Percentiles rank a stretch among this genome's conserved stretches.
Conservation (phyloP, 2,888 invertebrate genomes). For the Conchocele bisecta region DNA sequence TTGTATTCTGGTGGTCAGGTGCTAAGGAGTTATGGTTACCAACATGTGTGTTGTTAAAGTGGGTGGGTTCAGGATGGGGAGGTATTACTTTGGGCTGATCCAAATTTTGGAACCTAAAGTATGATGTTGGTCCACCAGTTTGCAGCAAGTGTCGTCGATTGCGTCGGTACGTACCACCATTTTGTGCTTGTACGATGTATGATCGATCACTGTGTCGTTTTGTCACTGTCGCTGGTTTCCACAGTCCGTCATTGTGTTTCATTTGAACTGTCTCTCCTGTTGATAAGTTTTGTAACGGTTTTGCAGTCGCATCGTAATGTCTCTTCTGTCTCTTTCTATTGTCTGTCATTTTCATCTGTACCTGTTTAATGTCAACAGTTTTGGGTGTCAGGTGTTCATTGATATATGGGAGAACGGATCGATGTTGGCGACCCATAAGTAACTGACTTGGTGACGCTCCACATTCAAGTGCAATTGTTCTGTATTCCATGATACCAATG, state of each 20-base stretch:
- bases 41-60: too few relatives aligned
- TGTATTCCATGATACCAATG: not conserved
- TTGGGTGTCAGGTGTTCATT: conserved; percentile 6
- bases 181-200: not conserved
- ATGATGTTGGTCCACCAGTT: too few relatives aligned
- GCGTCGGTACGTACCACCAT: conserved; percentile 7
- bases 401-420: conserved; percentile 1
- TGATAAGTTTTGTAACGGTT: not conserved
- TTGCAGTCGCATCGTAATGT: conserved; percentile 3
- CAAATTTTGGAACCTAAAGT: too few relatives aligned
- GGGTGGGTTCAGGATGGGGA: too few relatives aligned
- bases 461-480: not conserved
- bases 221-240: conserved; percentile 4
- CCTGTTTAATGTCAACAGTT: not conserved
- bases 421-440: not conserved
- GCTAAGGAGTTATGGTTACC: too few relatives aligned
- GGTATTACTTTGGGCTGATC: too few relatives aligned
- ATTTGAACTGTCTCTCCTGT: conserved; percentile 5
- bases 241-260: conserved; percentile 3
- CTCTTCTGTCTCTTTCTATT: not conserved
- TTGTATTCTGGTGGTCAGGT: too few relatives aligned
- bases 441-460: not conserved
- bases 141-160: not conserved
- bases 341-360: not conserved
- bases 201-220: conserved; percentile 13